phyloP scores from a whole-genome alignment of 2,797 vertebrate species.

The Octomys mimax region DNA sequence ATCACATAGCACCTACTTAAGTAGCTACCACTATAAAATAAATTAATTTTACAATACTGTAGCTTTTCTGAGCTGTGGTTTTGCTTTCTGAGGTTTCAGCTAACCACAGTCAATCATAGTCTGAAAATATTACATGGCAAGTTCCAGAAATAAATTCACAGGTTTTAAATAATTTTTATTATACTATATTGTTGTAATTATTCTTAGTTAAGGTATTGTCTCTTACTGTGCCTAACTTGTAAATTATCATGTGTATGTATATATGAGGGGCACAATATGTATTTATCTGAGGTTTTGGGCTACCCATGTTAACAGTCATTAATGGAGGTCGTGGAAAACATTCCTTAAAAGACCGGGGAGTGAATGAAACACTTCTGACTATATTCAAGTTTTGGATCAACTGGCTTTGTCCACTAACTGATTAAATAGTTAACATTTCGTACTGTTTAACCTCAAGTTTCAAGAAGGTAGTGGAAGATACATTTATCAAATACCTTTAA shows the following conservation, averaged over 20 bases:
- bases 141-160: neutral
- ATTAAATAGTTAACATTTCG: neutral
- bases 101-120: neutral
- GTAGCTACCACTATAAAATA: neutral
- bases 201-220: neutral
- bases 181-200: neutral
- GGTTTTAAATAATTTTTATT: neutral
- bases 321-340: neutral
- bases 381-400: neutral
- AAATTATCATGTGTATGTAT: neutral
- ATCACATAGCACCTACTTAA: neutral
- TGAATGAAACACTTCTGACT: neutral
- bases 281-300: neutral
- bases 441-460: conserved; percentile 1
- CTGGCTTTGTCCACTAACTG: neutral
- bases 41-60: conserved; percentile 23
- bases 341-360: neutral
- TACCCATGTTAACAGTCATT: neutral
- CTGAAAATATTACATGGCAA: neutral
- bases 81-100: neutral
- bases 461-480: neutral
- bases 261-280: too few species aligned
- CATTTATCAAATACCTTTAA: neutral
- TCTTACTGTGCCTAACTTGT: neutral
- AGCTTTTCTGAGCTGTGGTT: neutral